These are phyloP conservation scores for Hormaphis cornu DNA, from an alignment of 1,140 invertebrate genomes.

Conservation along the genomic window DNA sequence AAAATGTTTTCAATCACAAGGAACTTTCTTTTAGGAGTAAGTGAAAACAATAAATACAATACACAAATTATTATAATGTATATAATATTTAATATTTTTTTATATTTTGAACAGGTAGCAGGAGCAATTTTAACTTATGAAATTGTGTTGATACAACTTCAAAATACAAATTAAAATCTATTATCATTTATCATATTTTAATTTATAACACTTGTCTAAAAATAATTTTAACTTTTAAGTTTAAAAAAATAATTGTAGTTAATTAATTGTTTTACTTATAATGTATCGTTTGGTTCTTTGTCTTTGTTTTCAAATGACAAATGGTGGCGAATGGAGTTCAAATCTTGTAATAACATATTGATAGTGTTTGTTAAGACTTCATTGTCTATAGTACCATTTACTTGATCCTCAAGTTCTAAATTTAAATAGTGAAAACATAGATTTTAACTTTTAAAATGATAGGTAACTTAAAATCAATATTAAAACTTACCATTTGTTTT, in stretches of 20 bases:
- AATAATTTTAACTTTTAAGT: too few species aligned
- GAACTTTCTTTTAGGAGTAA: constrained; percentile 39
- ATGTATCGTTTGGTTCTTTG: background rate
- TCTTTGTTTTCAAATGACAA: constrained; percentile 7
- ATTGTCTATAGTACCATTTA: constrained; percentile 7
- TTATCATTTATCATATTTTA: too few species aligned
- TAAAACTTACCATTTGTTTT: constrained; percentile 55
- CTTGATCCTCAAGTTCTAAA: constrained; percentile 23
- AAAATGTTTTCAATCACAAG: constrained; percentile 39
- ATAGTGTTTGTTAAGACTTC: constrained; percentile 13
- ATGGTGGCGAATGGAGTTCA: background rate
- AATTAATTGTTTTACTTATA: background rate
- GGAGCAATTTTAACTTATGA: constrained; percentile 63
- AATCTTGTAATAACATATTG: constrained; percentile 1
- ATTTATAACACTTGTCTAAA: too few species aligned
- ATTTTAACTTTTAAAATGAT: background rate
- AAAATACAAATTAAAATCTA: constrained; percentile 33
- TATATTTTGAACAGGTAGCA: constrained; percentile 49
- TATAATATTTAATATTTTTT: background rate
- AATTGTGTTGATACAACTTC: constrained; percentile 52
- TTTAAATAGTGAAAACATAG: background rate
- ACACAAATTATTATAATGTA: background rate
- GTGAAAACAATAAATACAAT: constrained; percentile 11
- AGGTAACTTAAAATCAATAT: background rate
- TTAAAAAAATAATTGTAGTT: background rate